These are phyloP conservation scores for Orchesellides sinensis DNA, from an alignment of 2,888 invertebrate species.

Conservation along the genomic window DNA sequence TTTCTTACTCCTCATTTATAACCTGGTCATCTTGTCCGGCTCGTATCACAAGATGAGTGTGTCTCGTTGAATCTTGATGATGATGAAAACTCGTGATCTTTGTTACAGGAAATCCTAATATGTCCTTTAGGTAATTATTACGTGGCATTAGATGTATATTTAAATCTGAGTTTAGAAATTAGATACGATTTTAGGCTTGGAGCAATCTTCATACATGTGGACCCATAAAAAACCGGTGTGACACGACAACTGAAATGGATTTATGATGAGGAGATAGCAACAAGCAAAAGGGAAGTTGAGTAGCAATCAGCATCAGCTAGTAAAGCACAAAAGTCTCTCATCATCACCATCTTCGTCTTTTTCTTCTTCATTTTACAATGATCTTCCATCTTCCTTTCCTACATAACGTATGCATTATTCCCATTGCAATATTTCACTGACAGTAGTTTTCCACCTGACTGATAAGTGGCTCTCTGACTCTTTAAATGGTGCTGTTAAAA, in stretches of 20 bases:
- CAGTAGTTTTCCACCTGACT: conserved; percentile 43
- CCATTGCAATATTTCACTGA: conserved; percentile 33
- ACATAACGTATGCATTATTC: neutral
- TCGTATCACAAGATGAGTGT: neutral
- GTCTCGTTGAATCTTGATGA: neutral
- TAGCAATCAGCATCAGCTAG: conserved; percentile 24
- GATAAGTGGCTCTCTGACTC: conserved; percentile 37
- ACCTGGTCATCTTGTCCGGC: conserved; percentile 60
- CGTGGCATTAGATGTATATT: conserved; percentile 12
- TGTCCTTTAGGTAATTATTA: conserved; percentile 54
- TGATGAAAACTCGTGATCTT: neutral
- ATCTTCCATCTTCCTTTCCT: no score
- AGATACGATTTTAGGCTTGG: neutral
- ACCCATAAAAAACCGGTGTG: conserved; percentile 18
- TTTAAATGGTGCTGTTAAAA: conserved; percentile 44
- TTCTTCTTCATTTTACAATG: neutral
- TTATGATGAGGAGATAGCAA: neutral
- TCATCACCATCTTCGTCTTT: neutral
- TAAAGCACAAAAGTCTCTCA: conserved; percentile 25
- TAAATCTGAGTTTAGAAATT: neutral
- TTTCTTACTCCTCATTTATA: conserved; percentile 49
- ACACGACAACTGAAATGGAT: conserved; percentile 1
- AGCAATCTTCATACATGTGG: neutral
- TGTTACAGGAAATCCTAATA: conserved; percentile 63
- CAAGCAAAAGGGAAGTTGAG: neutral